Evolutionary conservation across 2,797 vertebrate genomes (phyloP).

Genomic region (Staurois parvus): DNA sequence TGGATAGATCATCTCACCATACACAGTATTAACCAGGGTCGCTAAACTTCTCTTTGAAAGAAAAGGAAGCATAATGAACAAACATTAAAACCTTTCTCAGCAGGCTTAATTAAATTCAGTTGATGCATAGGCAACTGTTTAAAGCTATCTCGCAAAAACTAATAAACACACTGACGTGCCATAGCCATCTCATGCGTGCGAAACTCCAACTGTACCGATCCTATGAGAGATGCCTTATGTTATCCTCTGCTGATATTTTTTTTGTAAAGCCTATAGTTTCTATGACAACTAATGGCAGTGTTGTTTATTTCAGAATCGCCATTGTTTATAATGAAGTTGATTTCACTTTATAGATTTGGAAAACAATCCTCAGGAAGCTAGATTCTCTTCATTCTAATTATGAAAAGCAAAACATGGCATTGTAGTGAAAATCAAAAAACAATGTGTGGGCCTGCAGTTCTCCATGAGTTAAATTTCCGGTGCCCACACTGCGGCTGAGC

Average conservation of each 20-base stretch:
- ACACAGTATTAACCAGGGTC: too few relatives aligned
- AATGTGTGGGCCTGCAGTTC: background rate
- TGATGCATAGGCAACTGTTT: background rate
- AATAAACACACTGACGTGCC: background rate
- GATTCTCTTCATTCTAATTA: constrained; percentile 13
- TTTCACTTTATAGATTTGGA: background rate
- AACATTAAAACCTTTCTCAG: background rate
- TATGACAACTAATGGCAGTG: background rate
- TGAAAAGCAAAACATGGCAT: constrained; percentile 4
- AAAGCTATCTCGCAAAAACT: background rate
- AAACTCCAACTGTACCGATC: background rate
- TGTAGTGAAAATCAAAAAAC: constrained; percentile 22
- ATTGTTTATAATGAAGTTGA: background rate
- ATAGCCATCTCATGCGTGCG: background rate
- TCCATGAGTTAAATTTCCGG: constrained; percentile 47
- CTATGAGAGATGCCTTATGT: background rate
- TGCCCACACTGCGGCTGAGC: background rate
- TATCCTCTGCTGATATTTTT: background rate
- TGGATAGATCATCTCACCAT: too few relatives aligned
- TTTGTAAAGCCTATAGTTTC: background rate
- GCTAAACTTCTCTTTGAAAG: too few relatives aligned
- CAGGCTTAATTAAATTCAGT: background rate
- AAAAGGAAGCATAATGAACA: background rate
- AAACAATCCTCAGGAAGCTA: constrained; percentile 11
- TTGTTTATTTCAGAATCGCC: background rate